Percentiles rank a stretch among this genome's conserved stretches.
These are phyloP conservation scores for Allolobophora icterica DNA, from an alignment of 2,888 invertebrate genomes.

Conservation along the genomic window DNA sequence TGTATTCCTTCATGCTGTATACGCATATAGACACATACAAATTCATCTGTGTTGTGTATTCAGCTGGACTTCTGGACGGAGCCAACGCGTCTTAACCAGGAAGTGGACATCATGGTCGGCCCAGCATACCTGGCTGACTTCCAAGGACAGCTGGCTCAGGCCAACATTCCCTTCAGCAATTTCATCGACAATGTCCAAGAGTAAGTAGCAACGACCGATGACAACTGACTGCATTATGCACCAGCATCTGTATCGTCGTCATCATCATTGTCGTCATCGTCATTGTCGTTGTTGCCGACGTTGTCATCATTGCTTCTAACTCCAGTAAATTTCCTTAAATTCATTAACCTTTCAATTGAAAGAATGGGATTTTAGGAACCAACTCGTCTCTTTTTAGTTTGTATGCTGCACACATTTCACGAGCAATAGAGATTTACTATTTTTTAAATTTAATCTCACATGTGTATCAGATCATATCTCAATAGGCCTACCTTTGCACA, in stretches of 20 bases:
- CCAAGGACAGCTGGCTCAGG: background rate
- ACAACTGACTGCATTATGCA: too few relatives aligned
- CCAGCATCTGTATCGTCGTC: too few relatives aligned
- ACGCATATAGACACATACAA: too few relatives aligned
- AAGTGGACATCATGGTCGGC: background rate
- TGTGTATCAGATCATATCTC: too few relatives aligned
- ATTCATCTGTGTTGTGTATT: background rate
- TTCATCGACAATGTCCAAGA: background rate
- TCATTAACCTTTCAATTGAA: background rate
- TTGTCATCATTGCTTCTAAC: background rate
- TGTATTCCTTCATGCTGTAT: too few relatives aligned
- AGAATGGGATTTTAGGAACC: background rate
- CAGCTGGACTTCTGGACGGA: constrained; percentile 21
- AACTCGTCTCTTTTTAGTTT: too few relatives aligned
- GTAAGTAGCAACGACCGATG: background rate
- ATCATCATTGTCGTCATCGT: background rate
- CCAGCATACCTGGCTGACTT: background rate
- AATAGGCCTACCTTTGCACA: too few relatives aligned
- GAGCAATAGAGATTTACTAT: too few relatives aligned
- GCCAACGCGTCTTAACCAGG: background rate
- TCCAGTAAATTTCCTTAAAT: background rate
- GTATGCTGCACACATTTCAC: too few relatives aligned
- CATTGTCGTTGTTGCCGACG: background rate
- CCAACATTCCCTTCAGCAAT: background rate
- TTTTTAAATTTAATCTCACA: too few relatives aligned